Evolutionary conservation across 2,797 vertebrate species (phyloP).

Genomic region (Sebastes umbrosus): DNA sequence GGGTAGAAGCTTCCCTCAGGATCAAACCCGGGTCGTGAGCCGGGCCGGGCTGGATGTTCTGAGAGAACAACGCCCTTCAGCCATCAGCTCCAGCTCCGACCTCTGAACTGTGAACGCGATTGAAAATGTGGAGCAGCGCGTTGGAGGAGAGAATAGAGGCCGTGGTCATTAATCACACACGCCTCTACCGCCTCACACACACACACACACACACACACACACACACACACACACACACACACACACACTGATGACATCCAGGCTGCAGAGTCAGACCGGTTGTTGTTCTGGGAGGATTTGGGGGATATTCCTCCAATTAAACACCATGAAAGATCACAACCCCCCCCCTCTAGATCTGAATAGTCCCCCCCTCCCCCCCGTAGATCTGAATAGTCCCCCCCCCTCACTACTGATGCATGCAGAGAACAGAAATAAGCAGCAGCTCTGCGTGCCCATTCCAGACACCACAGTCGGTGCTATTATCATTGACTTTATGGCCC

Average conservation of each 20-base stretch:
- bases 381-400: background rate
- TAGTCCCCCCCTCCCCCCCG: background rate
- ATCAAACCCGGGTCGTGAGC: conserved; percentile 50
- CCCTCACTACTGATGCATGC: background rate
- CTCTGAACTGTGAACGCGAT: conserved; percentile 70
- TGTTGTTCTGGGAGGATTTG: conserved; percentile 17
- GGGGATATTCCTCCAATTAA: conserved; percentile 25
- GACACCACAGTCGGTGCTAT: conserved; percentile 28
- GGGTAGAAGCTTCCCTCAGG: conserved; percentile 28
- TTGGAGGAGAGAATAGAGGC: conserved; percentile 51
- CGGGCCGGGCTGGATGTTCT: conserved; percentile 36
- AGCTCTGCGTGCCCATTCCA: conserved; percentile 13
- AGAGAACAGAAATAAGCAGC: conserved; percentile 29
- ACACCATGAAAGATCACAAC: conserved; percentile 5
- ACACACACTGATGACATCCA: background rate
- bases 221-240: conserved; percentile 8
- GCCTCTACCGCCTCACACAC: conserved; percentile 19
- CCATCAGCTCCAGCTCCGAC: conserved; percentile 61
- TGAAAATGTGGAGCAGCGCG: conserved; percentile 70
- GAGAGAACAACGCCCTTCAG: conserved; percentile 55
- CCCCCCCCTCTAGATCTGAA: too few species aligned
- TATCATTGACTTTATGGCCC: conserved; percentile 45
- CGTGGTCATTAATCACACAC: conserved; percentile 77
- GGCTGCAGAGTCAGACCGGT: conserved; percentile 8
- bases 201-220: conserved; percentile 1